A percentile compares a stretch with the other conserved stretches of the same genome.
Evolutionary conservation across 2,888 invertebrate species (phyloP).

Genomic region (Litoditis marina): DNA sequence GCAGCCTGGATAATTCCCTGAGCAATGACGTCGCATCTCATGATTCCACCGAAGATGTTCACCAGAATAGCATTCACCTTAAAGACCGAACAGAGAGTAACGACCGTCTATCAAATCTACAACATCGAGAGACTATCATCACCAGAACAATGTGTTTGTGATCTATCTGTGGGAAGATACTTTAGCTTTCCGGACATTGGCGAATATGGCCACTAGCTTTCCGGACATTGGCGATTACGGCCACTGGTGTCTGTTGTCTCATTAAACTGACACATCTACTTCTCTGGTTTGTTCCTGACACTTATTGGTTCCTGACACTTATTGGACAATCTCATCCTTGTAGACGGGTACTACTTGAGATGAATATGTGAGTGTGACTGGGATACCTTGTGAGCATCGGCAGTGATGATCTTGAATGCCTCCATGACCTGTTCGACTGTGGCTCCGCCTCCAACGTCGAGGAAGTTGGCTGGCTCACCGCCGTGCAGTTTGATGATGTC

Average conservation of each 20-base stretch:
- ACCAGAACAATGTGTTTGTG: too few species aligned
- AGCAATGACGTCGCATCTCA: constrained; percentile 94
- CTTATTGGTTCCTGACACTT: too few species aligned
- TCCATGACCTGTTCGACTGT: constrained; percentile 74
- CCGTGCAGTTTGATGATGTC: constrained; percentile 95
- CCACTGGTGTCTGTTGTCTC: neutral
- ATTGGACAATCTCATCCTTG: too few species aligned
- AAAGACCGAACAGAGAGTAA: too few species aligned
- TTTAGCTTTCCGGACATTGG: too few species aligned
- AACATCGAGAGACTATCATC: too few species aligned
- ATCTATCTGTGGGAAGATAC: too few species aligned
- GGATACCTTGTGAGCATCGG: constrained; percentile 67
- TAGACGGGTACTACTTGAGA: too few species aligned
- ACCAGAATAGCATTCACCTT: constrained; percentile 88
- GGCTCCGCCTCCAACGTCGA: constrained; percentile 94
- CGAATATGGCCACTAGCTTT: too few species aligned
- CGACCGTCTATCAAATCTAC: too few species aligned
- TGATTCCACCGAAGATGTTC: constrained; percentile 98
- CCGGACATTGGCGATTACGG: neutral
- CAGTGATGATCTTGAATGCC: constrained; percentile 85
- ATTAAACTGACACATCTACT: neutral
- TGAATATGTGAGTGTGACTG: too few species aligned
- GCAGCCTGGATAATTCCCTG: constrained; percentile 89
- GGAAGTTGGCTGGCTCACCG: constrained; percentile 93
- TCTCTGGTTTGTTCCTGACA: neutral